Evolutionary conservation across 2,113 vertebrate species (phyloP), one percentile per base, ranked within the genome.

Genomic region (Hiodon tergisus): DNA sequence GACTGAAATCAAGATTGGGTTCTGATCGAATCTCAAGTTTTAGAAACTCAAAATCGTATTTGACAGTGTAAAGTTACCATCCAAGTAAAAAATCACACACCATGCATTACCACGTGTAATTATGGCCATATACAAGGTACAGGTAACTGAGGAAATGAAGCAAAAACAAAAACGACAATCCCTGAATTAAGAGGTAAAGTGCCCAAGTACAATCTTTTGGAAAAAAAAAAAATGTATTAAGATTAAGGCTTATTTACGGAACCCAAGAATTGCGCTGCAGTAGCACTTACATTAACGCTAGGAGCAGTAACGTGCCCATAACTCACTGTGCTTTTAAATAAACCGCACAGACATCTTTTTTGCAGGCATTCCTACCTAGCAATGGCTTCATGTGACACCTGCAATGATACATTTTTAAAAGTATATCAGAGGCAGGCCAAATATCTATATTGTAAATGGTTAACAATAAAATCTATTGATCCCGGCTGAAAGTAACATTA

Each of bases 181-280:
- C 90, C 91, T 90, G 88, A 90, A 89, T 85, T 83, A 78, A 69
- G 87, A 83, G 76, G 79, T 92, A 89, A 92, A 92, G 89, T 89
- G 86, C 85, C 89, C 85, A 74, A 61, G 58, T 69, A 73, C 76
- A 82, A 68, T 47, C 60, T 78, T 75, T 78, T 69, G 17, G 10
- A 57, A 71, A 16, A 85, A 75, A 59, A 4, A 73, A 62, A 67
- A 2, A 10, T 66, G 48, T 7, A 73, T 17, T 47, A 46, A 46
- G 53, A 53, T 9, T n/a, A 61, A 9, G 4, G 10, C 46, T 52
- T 13, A 7, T 69, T 16, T 65, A 61, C n/a, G 14, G 17, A 69
- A 47, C 58, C 14, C 62, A 10, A 52, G n/a, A 3, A 46, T n/a
- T 60, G 46, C 17, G 59, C 54, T 68, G 63, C 57, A 55, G 16